Conservation (phyloP, 1,140 invertebrate species). For the Panagrolaimus sp. region DNA sequence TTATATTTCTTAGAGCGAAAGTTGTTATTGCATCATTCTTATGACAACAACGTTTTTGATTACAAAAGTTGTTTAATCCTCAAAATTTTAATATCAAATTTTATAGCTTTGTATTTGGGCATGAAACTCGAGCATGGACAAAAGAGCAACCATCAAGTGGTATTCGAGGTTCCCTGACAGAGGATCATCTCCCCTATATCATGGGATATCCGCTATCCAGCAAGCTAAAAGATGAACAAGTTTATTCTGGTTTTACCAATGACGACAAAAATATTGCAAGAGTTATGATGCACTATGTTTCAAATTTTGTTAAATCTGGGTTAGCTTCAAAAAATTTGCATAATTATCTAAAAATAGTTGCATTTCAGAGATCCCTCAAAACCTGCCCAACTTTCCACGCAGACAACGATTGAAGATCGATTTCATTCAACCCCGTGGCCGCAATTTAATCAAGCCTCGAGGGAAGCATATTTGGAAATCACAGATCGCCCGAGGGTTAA, state of each 20-base stretch:
- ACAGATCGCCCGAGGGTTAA: conserved; percentile 61
- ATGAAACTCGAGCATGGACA: conserved; percentile 75
- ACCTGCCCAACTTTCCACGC: conserved; percentile 48
- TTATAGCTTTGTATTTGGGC: conserved; percentile 55
- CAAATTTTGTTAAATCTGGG: conserved; percentile 90
- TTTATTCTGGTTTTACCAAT: conserved; percentile 33
- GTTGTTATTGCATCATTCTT: too few species aligned
- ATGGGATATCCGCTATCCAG: conserved; percentile 79
- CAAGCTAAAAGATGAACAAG: conserved; percentile 12
- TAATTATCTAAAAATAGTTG: conserved; percentile 1
- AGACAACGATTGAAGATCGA: conserved; percentile 49
- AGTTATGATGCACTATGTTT: conserved; percentile 84
- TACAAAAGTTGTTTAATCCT: conserved; percentile 34
- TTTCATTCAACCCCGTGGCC: conserved; percentile 57
- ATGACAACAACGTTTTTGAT: not conserved
- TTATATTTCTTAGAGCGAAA: conserved; percentile 63
- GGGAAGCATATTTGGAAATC: conserved; percentile 58
- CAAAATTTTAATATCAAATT: conserved; percentile 30
- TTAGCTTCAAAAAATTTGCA: conserved; percentile 50
- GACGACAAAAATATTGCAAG: conserved; percentile 66
- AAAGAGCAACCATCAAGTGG: conserved; percentile 77
- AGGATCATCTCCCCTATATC: conserved; percentile 84
- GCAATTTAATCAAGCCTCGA: conserved; percentile 48
- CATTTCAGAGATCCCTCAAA: conserved; percentile 51
- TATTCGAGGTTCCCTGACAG: conserved; percentile 76